A percentile compares a stretch with the other conserved stretches of the same genome.
phyloP scores from a whole-genome alignment of 1,140 invertebrate species.

The Cataglyphis hispanica region DNA sequence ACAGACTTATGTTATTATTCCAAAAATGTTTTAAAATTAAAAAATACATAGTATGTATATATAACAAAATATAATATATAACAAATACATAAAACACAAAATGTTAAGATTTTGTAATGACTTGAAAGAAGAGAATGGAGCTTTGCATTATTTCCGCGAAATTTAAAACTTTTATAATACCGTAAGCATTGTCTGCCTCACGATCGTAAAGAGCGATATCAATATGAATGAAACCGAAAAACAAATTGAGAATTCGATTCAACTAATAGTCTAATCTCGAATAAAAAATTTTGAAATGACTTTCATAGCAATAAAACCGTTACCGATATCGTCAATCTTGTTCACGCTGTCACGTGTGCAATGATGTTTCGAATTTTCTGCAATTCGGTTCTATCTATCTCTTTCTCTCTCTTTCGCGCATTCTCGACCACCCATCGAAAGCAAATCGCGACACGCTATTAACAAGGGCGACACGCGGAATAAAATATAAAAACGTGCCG shows the following conservation, averaged over 20 bases:
- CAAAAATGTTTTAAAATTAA: conserved; percentile 31
- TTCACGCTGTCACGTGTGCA: conserved; percentile 9
- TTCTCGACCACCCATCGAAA: background rate
- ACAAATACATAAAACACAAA: conserved; percentile 36
- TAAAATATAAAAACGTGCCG: conserved; percentile 19
- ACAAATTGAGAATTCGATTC: background rate
- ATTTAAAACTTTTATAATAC: conserved; percentile 26
- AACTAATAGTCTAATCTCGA: background rate
- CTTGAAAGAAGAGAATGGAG: conserved; percentile 15
- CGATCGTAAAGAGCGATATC: conserved; percentile 20
- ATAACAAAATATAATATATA: conserved; percentile 55
- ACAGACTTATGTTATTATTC: conserved; percentile 19
- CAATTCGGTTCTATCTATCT: conserved; percentile 16
- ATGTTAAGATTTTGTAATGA: conserved; percentile 35
- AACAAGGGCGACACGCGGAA: conserved; percentile 4
- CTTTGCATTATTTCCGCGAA: background rate
- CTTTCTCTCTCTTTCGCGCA: background rate
- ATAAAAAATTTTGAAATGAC: background rate
- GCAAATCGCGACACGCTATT: background rate
- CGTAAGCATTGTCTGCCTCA: background rate
- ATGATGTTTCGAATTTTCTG: background rate
- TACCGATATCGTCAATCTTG: background rate
- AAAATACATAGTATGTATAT: conserved; percentile 15
- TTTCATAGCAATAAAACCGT: background rate
- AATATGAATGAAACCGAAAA: conserved; percentile 13